phyloP scores from a whole-genome alignment of 2,113 vertebrate genomes.

The Eudorcas thomsonii region DNA sequence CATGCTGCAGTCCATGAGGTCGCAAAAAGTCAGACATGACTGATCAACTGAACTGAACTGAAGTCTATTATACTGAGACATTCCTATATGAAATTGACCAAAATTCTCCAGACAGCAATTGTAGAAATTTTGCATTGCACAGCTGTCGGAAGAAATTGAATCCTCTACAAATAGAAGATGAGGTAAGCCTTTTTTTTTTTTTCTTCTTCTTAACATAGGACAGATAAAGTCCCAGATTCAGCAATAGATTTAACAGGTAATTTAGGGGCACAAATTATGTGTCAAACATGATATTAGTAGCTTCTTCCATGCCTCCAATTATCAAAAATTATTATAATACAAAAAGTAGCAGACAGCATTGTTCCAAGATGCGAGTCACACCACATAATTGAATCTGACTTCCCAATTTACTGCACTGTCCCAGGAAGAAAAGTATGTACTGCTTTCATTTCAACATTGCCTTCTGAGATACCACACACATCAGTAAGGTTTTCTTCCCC shows the following conservation, averaged over 20 bases:
- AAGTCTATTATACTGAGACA: neutral
- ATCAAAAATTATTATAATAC: neutral
- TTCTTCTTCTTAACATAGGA: neutral
- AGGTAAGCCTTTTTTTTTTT: neutral
- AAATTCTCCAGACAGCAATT: neutral
- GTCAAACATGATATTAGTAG: neutral
- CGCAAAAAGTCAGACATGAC: neutral
- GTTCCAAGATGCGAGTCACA: neutral
- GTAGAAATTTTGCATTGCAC: constrained; percentile 13
- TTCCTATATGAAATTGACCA: constrained; percentile 1
- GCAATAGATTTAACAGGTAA: constrained; percentile 14
- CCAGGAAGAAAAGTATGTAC: neutral
- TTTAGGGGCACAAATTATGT: neutral
- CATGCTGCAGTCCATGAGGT: neutral
- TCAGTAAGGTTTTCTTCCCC: neutral
- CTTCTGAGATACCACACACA: neutral
- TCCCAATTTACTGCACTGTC: neutral
- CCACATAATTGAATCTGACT: neutral
- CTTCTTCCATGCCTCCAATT: neutral
- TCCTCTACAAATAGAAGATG: neutral
- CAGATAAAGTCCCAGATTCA: neutral
- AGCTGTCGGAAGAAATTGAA: constrained; percentile 30
- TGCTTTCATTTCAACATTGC: neutral
- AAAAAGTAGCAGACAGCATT: neutral
- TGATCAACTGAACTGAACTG: neutral